Base-by-base conservation (phyloP, 2,888 invertebrate genomes). In the Yponomeuta plumbellus region DNA sequence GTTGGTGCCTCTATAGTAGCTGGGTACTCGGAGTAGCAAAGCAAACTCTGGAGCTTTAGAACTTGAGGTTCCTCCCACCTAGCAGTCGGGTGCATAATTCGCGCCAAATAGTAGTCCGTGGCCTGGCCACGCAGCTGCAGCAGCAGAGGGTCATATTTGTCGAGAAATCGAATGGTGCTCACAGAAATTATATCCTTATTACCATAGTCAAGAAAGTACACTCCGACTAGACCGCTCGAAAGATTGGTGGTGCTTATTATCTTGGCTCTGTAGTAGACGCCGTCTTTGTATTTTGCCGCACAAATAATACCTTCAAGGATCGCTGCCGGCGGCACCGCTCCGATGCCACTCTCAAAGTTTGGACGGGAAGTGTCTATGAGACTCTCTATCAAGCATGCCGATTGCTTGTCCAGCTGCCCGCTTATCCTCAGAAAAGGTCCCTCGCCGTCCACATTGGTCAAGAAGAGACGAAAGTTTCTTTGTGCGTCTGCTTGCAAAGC, bases 161-260 rank as follows among this genome's bases (percentile, higher is more conserved):
- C 92, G 67, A 94, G 77, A 61, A 92, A 85, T 75, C 95, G 84
- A 62, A 95, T 91, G 68, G 93, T 92, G 58, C 87, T 90, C 66
- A 92, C 78, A 21, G 93, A 91, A 67, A 96, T 92, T 17, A 92
- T 79, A 72, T 94, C 94, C 71, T 88, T 91, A 75, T 94, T 94
- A 61, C 95, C 95, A 74, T 92, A 94, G 77, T 95, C 95, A 44
- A 95, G 90, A 72, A 95, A 94, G 67, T 92, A 92, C n/a, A 95
- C 93, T 71, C 93, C 92, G 64, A 95, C 92, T 66, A 92, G 82
- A 22, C 92, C 93, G 68, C 90, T 89, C 4, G 84, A 75, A 63
- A 93, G 73, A 73, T 79, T 88, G 21, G 85, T 76, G 11, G 89
- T 81, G 68, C 84, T 92, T 63, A 91, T 85, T 64, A 95, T 88